These are phyloP conservation scores for Diploptera punctata DNA, from an alignment of 2,888 invertebrate genomes.

Conservation along the genomic window DNA sequence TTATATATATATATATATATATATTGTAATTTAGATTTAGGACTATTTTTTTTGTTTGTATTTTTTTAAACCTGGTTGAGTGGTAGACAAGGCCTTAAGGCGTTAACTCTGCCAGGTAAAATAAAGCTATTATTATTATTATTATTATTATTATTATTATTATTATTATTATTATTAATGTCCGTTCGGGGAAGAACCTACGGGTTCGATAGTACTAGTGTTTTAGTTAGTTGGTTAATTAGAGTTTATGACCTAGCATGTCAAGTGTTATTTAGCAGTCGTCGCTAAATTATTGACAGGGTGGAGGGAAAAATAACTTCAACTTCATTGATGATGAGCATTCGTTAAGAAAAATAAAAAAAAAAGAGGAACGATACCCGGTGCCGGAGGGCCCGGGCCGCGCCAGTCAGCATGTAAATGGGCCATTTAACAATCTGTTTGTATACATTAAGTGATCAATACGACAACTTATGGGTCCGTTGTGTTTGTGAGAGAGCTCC, in stretches of 20 bases:
- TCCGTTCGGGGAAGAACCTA: too few species aligned
- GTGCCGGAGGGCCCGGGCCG: background rate
- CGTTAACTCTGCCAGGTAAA: too few species aligned
- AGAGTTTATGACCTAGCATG: background rate
- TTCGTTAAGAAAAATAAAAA: constrained; percentile 19
- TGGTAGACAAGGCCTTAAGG: too few species aligned
- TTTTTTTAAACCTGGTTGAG: too few species aligned
- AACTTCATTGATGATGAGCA: constrained; percentile 22
- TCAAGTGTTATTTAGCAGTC: background rate
- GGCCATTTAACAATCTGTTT: constrained; percentile 39
- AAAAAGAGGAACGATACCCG: background rate
- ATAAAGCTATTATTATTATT: too few species aligned
- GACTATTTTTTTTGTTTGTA: too few species aligned
- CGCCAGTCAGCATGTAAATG: constrained; percentile 36
- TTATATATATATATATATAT: too few species aligned
- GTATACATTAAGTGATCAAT: constrained; percentile 39
- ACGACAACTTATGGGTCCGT: constrained; percentile 33
- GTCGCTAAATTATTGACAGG: constrained; percentile 32
- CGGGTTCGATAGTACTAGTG: too few species aligned
- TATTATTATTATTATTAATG: too few species aligned
- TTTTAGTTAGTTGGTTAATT: background rate
- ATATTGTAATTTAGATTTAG: too few species aligned
- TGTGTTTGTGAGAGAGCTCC: background rate
- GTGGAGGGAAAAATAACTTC: constrained; percentile 30
- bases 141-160: too few species aligned